Percentiles rank a stretch among this genome's conserved stretches.
Conservation (phyloP, 2,113 vertebrate species). For the Pica pica region DNA sequence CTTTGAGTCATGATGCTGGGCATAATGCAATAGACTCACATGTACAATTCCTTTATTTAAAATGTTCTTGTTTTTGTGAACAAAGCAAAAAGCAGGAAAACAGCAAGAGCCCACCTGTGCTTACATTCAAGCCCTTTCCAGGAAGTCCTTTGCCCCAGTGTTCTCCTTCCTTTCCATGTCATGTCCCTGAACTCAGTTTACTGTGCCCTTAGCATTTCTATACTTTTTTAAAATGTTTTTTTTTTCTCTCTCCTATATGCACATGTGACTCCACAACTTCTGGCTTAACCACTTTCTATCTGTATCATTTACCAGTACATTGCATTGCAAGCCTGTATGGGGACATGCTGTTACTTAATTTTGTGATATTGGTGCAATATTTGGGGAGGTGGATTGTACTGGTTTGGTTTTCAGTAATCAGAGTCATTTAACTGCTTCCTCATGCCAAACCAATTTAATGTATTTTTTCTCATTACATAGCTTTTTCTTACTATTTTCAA, state of each 20-base stretch:
- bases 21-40: neutral
- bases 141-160: neutral
- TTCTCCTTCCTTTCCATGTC: neutral
- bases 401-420: neutral
- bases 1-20: neutral
- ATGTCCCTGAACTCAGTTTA: neutral
- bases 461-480: neutral
- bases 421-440: neutral
- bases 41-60: neutral
- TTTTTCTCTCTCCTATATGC: neutral
- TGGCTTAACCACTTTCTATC: neutral
- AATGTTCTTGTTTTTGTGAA: neutral
- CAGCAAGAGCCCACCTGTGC: neutral
- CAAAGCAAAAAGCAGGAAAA: neutral
- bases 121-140: neutral
- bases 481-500: neutral
- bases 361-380: neutral
- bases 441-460: neutral
- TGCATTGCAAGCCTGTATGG: neutral
- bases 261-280: neutral
- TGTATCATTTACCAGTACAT: neutral
- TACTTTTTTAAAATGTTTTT: fast-evolving
- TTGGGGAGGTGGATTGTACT: neutral
- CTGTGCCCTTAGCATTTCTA: neutral
- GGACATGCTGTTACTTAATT: neutral